Evolutionary conservation across 2,797 vertebrate genomes (phyloP).

Genomic region (Scolopax rusticola): DNA sequence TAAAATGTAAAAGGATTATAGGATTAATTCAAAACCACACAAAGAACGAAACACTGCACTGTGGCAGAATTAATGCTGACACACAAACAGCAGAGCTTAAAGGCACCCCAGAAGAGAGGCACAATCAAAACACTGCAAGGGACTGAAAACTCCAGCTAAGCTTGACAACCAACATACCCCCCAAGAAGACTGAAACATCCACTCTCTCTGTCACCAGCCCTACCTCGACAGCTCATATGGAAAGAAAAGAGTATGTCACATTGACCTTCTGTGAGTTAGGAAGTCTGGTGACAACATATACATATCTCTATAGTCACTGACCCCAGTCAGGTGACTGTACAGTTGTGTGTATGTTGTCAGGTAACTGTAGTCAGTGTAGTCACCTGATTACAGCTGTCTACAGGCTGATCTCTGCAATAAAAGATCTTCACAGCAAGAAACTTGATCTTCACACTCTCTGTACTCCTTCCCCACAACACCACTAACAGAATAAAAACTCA

Average conservation of each 20-base stretch:
- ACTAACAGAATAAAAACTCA: background rate
- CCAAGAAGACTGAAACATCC: background rate
- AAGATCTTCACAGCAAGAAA: background rate
- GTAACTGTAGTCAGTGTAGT: accelerated
- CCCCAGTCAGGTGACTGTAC: background rate
- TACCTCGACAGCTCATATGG: background rate
- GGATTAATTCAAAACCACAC: background rate
- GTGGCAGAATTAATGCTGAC: background rate
- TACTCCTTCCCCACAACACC: background rate
- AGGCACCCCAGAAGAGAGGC: background rate
- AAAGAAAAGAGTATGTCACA: background rate
- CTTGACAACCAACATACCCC: background rate
- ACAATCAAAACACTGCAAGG: background rate
- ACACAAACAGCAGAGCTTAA: background rate
- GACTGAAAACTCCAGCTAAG: background rate
- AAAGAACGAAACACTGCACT: background rate
- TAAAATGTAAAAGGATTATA: background rate
- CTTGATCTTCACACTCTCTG: background rate
- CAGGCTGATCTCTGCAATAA: background rate
- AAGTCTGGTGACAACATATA: background rate
- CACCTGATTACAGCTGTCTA: background rate
- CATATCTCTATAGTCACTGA: accelerated
- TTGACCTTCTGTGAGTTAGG: background rate
- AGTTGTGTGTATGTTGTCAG: accelerated
- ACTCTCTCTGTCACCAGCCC: accelerated